These are phyloP conservation scores for Drosophila watanabei DNA, from an alignment of 1,140 invertebrate genomes.

Conservation along the genomic window DNA sequence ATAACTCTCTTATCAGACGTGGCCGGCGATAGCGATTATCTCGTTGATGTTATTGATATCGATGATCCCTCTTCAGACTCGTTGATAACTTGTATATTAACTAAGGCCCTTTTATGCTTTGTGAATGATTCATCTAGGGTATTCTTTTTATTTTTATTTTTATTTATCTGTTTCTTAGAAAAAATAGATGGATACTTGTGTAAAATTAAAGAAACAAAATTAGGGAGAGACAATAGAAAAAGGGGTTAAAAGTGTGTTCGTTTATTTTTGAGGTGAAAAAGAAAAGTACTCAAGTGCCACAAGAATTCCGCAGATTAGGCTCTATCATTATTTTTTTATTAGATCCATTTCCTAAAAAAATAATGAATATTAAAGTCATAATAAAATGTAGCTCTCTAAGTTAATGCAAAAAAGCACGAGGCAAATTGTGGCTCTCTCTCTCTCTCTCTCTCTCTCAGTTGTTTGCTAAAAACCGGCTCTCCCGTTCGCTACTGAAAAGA, in stretches of 20 bases:
- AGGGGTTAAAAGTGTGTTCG: background rate
- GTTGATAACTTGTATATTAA: background rate
- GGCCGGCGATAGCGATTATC: constrained; percentile 36
- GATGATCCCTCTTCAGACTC: background rate
- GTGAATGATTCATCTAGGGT: constrained; percentile 1
- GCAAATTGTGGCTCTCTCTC: too few species aligned
- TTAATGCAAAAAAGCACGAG: too few species aligned
- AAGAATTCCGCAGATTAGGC: too few species aligned
- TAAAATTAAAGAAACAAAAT: background rate
- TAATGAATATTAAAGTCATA: too few species aligned
- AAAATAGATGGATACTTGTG: background rate
- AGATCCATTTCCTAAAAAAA: too few species aligned
- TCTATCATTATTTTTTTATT: too few species aligned
- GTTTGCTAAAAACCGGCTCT: too few species aligned
- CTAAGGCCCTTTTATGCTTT: background rate
- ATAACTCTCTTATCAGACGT: constrained; percentile 22
- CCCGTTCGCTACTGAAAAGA: too few species aligned
- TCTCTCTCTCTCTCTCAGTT: too few species aligned
- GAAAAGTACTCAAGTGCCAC: too few species aligned
- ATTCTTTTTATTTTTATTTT: background rate
- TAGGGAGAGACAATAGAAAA: background rate
- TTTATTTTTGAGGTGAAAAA: background rate
- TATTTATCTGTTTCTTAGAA: background rate
- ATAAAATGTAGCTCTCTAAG: too few species aligned
- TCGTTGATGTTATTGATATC: constrained; percentile 21